phyloP scores from a whole-genome alignment of 2,113 vertebrate species.

The Callaeas wilsoni region DNA sequence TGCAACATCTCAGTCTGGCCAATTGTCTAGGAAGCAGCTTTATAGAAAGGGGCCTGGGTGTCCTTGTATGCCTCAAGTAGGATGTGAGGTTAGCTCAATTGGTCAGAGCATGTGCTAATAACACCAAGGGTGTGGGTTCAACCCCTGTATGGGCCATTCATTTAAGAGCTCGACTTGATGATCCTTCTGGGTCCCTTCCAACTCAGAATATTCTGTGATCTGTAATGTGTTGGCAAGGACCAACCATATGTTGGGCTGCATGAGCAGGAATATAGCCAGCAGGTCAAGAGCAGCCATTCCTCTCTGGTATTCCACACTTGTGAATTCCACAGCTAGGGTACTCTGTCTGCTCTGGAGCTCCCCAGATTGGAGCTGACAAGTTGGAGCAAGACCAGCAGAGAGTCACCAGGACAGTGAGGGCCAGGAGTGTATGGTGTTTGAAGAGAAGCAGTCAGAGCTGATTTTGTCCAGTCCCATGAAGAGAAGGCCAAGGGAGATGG shows the following conservation, averaged over 20 bases:
- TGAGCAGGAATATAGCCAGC: background rate
- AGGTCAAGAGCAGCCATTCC: background rate
- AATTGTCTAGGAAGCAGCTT: background rate
- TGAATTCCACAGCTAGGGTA: background rate
- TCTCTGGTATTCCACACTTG: background rate
- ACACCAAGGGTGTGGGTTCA: background rate
- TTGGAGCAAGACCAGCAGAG: background rate
- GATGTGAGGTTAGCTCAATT: background rate
- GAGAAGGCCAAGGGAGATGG: background rate
- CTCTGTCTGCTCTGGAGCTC: background rate
- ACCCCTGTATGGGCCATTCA: background rate
- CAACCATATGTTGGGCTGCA: background rate
- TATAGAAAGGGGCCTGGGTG: background rate
- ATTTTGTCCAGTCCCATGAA: background rate
- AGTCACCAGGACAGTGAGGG: background rate
- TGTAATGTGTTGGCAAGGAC: background rate
- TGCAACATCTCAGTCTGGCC: background rate
- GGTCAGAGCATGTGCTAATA: background rate
- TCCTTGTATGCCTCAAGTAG: background rate
- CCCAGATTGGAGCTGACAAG: background rate
- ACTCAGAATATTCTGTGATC: background rate
- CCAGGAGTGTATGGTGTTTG: background rate
- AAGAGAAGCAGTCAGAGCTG: background rate
- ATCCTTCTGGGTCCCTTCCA: background rate
- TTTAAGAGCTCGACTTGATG: background rate